Conservation (phyloP, 2,888 invertebrate genomes). For the Camptogramma bilineatum region DNA sequence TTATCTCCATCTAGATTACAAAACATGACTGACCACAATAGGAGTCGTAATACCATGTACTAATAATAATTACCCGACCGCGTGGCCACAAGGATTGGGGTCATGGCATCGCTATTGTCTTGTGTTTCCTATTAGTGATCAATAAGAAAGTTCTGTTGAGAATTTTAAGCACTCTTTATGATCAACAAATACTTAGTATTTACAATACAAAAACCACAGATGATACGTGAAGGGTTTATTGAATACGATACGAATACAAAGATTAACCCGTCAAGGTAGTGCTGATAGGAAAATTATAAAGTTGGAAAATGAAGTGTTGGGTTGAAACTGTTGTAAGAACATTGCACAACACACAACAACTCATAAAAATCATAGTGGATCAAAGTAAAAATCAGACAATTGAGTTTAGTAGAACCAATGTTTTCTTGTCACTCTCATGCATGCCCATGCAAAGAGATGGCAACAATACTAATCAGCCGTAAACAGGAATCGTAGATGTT, state of each 20-base stretch:
- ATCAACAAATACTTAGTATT: conserved; percentile 14
- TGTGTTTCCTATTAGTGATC: conserved; percentile 40
- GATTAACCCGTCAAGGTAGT: background rate
- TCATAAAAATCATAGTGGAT: too few relatives aligned
- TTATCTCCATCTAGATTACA: conserved; percentile 30
- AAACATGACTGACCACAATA: conserved; percentile 41
- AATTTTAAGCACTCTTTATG: conserved; percentile 29
- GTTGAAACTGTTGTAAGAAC: too few relatives aligned
- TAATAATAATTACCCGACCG: conserved; percentile 43
- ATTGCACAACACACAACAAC: too few relatives aligned
- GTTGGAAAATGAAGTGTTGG: background rate
- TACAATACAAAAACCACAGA: conserved; percentile 5
- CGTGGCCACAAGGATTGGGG: conserved; percentile 47
- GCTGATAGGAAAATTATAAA: background rate
- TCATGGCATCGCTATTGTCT: conserved; percentile 49
- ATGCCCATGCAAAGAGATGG: too few relatives aligned
- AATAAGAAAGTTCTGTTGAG: conserved; percentile 40
- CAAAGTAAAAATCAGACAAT: too few relatives aligned
- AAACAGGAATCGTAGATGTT: too few relatives aligned
- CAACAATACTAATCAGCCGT: too few relatives aligned
- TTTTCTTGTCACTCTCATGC: too few relatives aligned
- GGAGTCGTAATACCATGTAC: conserved; percentile 30
- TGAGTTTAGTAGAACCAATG: too few relatives aligned
- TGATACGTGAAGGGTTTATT: conserved; percentile 6
- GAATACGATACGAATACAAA: background rate